A percentile compares a stretch with the other conserved stretches of the same genome.
Conservation (phyloP, 2,113 vertebrate genomes). For the Xiphophorus couchianus region DNA sequence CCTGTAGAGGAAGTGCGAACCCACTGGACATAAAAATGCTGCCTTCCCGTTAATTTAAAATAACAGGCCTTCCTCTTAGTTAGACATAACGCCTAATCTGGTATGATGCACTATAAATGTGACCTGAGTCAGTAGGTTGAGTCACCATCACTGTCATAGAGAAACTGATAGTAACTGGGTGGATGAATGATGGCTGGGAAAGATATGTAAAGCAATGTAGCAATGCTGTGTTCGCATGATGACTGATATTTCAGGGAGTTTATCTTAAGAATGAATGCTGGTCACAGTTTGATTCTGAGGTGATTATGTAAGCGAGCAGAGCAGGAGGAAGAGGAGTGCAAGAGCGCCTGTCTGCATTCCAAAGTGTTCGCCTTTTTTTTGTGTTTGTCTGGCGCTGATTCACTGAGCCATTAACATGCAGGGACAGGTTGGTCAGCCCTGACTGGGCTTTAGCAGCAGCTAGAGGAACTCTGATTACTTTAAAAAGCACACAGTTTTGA, state of each 20-base stretch:
- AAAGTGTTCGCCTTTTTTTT: conserved; percentile 37
- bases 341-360: conserved; percentile 46
- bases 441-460: conserved; percentile 52
- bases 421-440: conserved; percentile 37
- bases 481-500: conserved; percentile 14
- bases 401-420: conserved; percentile 38
- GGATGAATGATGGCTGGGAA: neutral
- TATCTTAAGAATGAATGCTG: neutral
- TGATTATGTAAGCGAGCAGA: conserved; percentile 47
- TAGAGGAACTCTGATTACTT: conserved; percentile 44
- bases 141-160: neutral
- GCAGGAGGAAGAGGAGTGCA: conserved; percentile 42
- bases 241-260: conserved; percentile 2
- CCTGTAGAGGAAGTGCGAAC: conserved; percentile 34
- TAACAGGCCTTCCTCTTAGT: conserved; percentile 45
- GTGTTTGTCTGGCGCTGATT: conserved; percentile 47
- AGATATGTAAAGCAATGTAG: neutral
- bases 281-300: conserved; percentile 4
- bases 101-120: neutral
- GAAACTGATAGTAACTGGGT: neutral
- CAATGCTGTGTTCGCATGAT: neutral
- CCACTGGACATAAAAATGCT: neutral
- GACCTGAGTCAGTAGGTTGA: neutral
- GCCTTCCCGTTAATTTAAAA: conserved; percentile 15
- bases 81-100: conserved; percentile 7